Evolutionary conservation across 2,113 vertebrate species (phyloP).

Genomic region (Cheirogaleus medius): DNA sequence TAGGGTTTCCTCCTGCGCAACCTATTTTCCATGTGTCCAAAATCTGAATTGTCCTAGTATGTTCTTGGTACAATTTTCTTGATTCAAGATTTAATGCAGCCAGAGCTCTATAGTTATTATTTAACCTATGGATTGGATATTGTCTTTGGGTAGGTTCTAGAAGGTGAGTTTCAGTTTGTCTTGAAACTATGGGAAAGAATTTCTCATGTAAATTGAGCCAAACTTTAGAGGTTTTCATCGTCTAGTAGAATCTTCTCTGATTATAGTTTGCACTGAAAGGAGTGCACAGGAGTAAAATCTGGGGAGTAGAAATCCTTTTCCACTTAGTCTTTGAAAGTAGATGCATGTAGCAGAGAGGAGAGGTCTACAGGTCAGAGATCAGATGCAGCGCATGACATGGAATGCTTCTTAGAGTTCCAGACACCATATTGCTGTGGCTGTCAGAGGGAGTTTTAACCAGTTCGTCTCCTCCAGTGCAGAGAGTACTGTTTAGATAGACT

Average conservation of each 20-base stretch:
- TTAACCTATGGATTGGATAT: not conserved
- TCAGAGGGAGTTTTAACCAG: not conserved
- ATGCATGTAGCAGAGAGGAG: not conserved
- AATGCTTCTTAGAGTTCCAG: not conserved
- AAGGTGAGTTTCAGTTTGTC: not conserved
- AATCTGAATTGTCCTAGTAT: not conserved
- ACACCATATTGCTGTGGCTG: rapidly evolving
- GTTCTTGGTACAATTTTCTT: not conserved
- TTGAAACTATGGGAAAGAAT: not conserved
- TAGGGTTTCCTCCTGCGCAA: not conserved
- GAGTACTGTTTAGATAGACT: not conserved
- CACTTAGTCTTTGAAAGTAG: not conserved
- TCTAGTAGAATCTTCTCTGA: not conserved
- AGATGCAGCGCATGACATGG: rapidly evolving
- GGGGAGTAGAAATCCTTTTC: not conserved
- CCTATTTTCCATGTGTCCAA: not conserved
- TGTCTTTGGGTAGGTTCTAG: not conserved
- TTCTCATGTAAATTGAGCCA: not conserved
- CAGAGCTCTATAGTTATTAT: not conserved
- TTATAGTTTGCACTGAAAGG: not conserved
- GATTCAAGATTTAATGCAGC: not conserved
- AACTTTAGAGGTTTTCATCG: not conserved
- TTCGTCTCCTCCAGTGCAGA: not conserved
- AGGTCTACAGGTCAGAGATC: not conserved
- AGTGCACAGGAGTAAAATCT: not conserved